Percentiles rank a stretch among this genome's conserved stretches.
These are phyloP conservation scores for Scrobipalpa costella DNA, from an alignment of 2,888 invertebrate genomes.

Conservation along the genomic window DNA sequence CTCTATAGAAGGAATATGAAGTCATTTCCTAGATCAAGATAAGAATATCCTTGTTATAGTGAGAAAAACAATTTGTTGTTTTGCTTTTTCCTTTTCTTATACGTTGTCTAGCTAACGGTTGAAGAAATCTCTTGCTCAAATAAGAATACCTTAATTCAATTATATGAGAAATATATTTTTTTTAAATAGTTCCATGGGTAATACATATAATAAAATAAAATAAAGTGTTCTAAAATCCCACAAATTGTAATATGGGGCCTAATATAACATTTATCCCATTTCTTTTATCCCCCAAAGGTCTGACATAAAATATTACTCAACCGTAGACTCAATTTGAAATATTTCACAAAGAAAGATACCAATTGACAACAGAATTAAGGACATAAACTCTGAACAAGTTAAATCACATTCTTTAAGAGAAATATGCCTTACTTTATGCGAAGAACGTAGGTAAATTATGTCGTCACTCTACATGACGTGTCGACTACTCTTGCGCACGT, in stretches of 20 bases:
- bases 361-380: not conserved
- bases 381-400: conserved; percentile 11
- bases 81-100: not conserved
- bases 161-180: too few relatives aligned
- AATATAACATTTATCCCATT: too few relatives aligned
- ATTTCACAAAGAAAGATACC: conserved; percentile 2
- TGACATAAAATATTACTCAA: too few relatives aligned
- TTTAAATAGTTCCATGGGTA: too few relatives aligned
- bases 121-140: too few relatives aligned
- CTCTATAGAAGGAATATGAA: not conserved
- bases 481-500: not conserved
- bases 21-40: not conserved
- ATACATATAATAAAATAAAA: too few relatives aligned
- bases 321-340: not conserved
- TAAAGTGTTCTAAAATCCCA: too few relatives aligned
- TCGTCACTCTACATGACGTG: conserved; percentile 1
- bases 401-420: not conserved
- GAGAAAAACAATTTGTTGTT: too few relatives aligned
- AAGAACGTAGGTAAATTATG: not conserved
- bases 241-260: too few relatives aligned
- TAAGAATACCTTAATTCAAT: too few relatives aligned
- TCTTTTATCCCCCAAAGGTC: too few relatives aligned
- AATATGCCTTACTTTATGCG: conserved; percentile 2
- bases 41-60: not conserved
- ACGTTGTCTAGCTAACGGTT: not conserved